Evolutionary conservation across 2,797 vertebrate genomes (phyloP), one percentile per base, ranked within the genome.

Genomic region (Pyrocephalus nanus): DNA sequence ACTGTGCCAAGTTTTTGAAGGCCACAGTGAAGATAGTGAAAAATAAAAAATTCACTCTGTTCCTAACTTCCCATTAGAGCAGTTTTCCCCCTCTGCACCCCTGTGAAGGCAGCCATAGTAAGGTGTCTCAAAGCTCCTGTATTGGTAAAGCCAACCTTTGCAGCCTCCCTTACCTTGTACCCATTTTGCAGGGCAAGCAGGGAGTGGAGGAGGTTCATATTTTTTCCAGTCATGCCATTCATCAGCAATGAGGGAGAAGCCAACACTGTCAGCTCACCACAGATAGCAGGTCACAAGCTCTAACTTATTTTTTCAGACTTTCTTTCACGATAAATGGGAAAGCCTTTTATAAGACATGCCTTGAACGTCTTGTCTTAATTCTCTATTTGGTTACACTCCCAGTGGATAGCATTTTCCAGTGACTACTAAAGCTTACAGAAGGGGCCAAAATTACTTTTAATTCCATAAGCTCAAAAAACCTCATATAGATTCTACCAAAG

Each of bases 301-400:
- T 55, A 88, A 84, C 61, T 87, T 85, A 36, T 77, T 83, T 92
- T 94, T 93, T 87, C 72, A 92, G 71, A 71, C 19, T 19, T 90
- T 61, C 91, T 92, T 95, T 87, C 15, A 51, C 26, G 30, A 74
- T 85, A 88, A 83, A 90, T 95, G 77, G 86, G 94, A 92, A 91
- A 87, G 15, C 12, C 61, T 92, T 89, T 87, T 72, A 66, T 76
- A 69, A 87, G 71, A 48, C 47, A 77, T 91, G 32, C 30, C 53
- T 85, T 77, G 64, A 91, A 91, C 69, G 40, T 42, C 72, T 72
- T 95, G 69, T 92, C 90, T 95, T 93, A 87, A 95, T 88, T 95
- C 57, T 89, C 12, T 80, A 2, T 73, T 88, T 94, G 74, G 45
- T 92, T 82, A 51, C 19, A 69, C 74, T 88, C 86, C 77, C 86